Evolutionary conservation across 2,888 invertebrate species (phyloP).

Genomic region (Choristoneura rosaceana): DNA sequence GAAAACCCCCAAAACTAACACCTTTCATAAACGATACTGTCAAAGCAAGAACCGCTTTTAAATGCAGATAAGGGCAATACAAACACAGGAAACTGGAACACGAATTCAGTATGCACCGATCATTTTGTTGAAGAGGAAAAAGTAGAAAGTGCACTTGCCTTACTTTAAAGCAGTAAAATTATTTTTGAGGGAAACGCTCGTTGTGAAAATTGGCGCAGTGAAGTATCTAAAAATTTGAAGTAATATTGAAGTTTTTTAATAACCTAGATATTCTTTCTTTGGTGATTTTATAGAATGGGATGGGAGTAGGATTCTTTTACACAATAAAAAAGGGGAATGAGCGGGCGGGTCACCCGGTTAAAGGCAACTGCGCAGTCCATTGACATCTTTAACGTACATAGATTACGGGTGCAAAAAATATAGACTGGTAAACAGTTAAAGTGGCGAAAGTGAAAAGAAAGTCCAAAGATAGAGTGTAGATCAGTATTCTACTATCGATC

Average conservation of each 20-base stretch:
- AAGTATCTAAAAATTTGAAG: background rate
- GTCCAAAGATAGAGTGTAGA: too few species aligned
- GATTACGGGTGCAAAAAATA: too few species aligned
- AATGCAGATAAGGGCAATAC: constrained; percentile 38
- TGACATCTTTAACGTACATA: too few species aligned
- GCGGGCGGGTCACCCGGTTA: too few species aligned
- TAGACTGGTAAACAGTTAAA: too few species aligned
- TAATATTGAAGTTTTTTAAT: background rate
- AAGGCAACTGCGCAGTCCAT: too few species aligned
- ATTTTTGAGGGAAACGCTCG: background rate
- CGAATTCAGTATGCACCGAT: constrained; percentile 23
- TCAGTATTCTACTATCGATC: too few species aligned
- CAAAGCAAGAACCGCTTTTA: constrained; percentile 34
- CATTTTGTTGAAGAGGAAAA: constrained; percentile 20
- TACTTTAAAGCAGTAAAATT: constrained; percentile 9
- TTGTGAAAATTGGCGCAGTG: constrained; percentile 12
- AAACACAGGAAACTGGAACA: constrained; percentile 34
- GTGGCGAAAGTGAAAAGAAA: too few species aligned
- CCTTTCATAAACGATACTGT: constrained; percentile 15
- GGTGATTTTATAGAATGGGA: background rate
- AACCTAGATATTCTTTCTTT: background rate
- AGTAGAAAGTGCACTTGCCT: constrained; percentile 20
- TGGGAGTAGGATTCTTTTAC: too few species aligned
- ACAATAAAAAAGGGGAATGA: too few species aligned
- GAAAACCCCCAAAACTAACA: constrained; percentile 3